These are phyloP conservation scores for Cynopterus sphinx DNA, from an alignment of 2,797 vertebrate genomes.

Conservation along the genomic window DNA sequence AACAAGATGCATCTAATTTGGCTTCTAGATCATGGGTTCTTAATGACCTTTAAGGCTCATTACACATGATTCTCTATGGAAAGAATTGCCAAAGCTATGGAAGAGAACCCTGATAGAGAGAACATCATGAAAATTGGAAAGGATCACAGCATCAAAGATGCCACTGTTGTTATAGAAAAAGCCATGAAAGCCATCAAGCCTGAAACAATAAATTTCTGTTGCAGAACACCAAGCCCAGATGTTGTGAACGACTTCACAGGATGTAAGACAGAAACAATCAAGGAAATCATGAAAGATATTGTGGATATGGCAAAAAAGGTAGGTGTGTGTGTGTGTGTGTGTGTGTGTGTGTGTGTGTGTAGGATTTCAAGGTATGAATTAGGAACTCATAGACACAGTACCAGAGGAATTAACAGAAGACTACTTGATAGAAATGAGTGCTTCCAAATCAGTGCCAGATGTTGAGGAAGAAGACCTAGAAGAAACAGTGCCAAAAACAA, in stretches of 20 bases:
- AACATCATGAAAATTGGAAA: not conserved
- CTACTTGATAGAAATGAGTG: not conserved
- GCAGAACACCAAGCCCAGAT: not conserved
- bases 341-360: not conserved
- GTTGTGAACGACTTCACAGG: not conserved
- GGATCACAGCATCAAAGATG: not conserved
- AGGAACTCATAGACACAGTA: not conserved
- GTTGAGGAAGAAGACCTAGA: not conserved
- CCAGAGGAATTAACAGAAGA: not conserved
- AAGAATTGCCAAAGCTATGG: not conserved
- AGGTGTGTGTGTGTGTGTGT: not conserved
- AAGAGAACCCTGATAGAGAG: not conserved
- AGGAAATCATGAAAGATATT: not conserved
- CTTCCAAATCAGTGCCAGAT: not conserved
- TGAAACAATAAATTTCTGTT: not conserved
- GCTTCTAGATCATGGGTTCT: not conserved
- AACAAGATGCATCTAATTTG: not conserved
- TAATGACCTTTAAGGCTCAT: not conserved
- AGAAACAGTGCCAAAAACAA: not conserved
- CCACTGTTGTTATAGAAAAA: not conserved
- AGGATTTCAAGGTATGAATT: not conserved
- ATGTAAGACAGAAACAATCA: not conserved
- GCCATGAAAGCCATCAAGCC: not conserved
- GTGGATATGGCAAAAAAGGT: not conserved
- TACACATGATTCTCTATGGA: too few relatives aligned